phyloP scores from a whole-genome alignment of 2,113 vertebrate species.

The Ciconia maguari region DNA sequence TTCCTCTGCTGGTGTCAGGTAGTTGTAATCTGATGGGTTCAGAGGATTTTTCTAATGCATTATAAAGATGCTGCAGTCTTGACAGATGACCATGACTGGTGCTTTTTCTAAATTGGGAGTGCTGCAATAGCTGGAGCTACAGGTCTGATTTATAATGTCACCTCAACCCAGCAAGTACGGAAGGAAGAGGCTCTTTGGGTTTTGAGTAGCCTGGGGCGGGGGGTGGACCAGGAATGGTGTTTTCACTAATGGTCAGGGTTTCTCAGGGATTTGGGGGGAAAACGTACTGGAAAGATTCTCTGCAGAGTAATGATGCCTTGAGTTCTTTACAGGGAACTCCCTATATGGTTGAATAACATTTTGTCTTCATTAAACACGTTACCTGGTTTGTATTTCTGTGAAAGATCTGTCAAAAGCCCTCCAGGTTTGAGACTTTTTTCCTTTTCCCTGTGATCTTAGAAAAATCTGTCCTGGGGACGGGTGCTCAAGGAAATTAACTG shows the following conservation, averaged over 20 bases:
- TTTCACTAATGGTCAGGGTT: not conserved
- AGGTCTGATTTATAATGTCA: not conserved
- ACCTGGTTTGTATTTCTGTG: not conserved
- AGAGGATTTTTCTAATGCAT: not conserved
- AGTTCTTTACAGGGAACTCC: not conserved
- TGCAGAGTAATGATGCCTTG: not conserved
- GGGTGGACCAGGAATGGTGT: not conserved
- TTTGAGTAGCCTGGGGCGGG: not conserved
- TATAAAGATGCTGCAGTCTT: not conserved
- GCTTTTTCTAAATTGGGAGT: not conserved
- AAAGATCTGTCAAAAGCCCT: not conserved
- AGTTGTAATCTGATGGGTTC: not conserved
- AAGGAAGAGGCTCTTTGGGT: not conserved
- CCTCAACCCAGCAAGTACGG: not conserved
- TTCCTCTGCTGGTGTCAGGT: not conserved
- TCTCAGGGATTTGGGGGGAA: not conserved
- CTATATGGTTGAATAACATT: not conserved
- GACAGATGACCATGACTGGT: not conserved
- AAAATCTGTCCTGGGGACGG: not conserved
- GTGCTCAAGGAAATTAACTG: not conserved
- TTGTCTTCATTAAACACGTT: not conserved
- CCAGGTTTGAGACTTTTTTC: not conserved
- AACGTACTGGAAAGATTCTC: fast-evolving
- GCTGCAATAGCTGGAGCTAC: not conserved
- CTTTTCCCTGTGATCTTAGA: not conserved